phyloP scores from a whole-genome alignment of 2,113 vertebrate genomes.

The Hypanus sabinus region DNA sequence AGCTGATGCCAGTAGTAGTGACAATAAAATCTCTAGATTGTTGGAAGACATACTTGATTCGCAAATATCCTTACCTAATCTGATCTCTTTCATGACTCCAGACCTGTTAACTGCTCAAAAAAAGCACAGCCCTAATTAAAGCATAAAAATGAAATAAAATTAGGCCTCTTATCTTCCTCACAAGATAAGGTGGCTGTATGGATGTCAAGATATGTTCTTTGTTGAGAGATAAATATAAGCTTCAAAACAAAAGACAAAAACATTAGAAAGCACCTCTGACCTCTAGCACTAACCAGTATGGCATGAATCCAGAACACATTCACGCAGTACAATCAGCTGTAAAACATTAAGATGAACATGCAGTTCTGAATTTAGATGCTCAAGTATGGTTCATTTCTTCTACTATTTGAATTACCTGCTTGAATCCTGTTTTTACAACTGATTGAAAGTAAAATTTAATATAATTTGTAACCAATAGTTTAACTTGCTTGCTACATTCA shows the following conservation, averaged over 20 bases:
- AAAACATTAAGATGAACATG: constrained; percentile 26
- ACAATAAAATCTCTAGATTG: too few species aligned
- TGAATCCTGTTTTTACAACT: not conserved
- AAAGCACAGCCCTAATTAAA: not conserved
- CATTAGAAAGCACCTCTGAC: constrained; percentile 29
- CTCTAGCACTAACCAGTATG: constrained; percentile 36
- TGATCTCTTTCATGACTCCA: too few species aligned
- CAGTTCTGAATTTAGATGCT: constrained; percentile 9
- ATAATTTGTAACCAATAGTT: not conserved
- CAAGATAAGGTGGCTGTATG: not conserved
- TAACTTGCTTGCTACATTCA: not conserved
- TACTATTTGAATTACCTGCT: not conserved
- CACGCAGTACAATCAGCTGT: not conserved
- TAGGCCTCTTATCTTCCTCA: not conserved
- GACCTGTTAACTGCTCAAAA: too few species aligned
- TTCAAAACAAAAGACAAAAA: constrained; percentile 23
- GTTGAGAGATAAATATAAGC: constrained; percentile 4
- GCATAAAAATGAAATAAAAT: not conserved
- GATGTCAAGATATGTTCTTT: not conserved
- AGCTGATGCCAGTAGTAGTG: too few species aligned
- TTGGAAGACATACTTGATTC: too few species aligned
- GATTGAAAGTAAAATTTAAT: not conserved
- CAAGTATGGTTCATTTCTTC: constrained; percentile 15
- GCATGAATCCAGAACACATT: constrained; percentile 26
- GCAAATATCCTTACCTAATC: too few species aligned